Evolutionary conservation across 2,113 vertebrate genomes (phyloP).

Genomic region (Cercocebus atys): DNA sequence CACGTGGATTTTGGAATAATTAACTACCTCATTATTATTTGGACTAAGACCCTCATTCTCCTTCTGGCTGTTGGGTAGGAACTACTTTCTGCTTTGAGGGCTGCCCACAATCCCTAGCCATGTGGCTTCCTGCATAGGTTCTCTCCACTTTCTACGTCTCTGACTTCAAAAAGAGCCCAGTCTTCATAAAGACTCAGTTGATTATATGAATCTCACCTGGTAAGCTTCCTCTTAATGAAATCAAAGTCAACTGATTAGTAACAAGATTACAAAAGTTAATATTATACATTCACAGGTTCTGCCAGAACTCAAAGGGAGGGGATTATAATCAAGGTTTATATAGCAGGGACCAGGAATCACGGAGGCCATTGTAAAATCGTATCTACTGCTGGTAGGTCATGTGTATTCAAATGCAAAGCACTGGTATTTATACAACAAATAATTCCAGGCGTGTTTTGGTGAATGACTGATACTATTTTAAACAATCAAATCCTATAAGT

Average conservation of each 20-base stretch:
- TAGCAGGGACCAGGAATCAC: neutral
- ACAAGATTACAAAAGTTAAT: neutral
- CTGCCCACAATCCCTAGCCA: accelerated
- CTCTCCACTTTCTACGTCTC: neutral
- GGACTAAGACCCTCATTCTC: neutral
- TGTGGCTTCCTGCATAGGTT: accelerated
- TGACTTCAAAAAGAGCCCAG: neutral
- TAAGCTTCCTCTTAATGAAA: neutral
- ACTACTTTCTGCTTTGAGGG: neutral
- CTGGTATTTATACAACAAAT: neutral
- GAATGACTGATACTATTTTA: neutral
- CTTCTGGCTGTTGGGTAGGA: neutral
- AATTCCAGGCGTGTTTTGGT: neutral
- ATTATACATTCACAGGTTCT: neutral
- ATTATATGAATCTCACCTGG: neutral
- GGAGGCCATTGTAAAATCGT: neutral
- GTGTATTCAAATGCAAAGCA: neutral
- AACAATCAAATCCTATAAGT: neutral
- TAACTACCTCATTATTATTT: neutral
- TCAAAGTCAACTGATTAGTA: neutral
- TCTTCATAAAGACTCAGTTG: neutral
- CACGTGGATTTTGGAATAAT: neutral
- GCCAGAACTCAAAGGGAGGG: accelerated
- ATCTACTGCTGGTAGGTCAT: neutral
- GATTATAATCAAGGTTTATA: neutral